phyloP scores from a whole-genome alignment of 2,113 vertebrate genomes.

The Tenrec ecaudatus region DNA sequence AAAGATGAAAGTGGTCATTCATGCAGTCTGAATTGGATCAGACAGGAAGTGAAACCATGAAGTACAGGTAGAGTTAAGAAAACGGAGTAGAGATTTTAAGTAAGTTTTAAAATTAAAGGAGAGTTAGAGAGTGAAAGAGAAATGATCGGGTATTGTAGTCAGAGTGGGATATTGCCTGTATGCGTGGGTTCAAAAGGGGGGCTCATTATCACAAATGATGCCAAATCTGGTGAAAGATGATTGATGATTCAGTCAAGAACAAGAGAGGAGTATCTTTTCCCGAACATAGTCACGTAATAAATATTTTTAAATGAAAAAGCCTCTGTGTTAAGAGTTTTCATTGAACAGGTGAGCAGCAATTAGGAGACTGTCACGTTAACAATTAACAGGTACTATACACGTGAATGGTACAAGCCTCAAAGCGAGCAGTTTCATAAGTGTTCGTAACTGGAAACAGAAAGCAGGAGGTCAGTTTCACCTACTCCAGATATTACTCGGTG shows the following conservation, averaged over 20 bases:
- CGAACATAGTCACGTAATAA: not conserved
- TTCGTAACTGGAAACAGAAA: not conserved
- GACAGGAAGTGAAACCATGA: not conserved
- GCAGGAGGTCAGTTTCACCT: not conserved
- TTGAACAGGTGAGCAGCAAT: not conserved
- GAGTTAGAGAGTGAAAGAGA: not conserved
- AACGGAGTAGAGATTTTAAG: not conserved
- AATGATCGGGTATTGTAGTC: not conserved
- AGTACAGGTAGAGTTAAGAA: not conserved
- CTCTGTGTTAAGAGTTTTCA: not conserved
- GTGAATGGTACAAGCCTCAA: not conserved
- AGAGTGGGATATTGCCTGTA: not conserved
- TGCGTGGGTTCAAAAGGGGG: not conserved
- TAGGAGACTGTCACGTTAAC: not conserved
- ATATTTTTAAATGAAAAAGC: not conserved
- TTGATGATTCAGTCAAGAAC: not conserved
- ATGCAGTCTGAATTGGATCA: not conserved
- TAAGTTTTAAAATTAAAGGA: not conserved
- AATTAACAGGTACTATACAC: not conserved
- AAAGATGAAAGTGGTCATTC: not conserved
- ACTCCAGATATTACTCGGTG: not conserved
- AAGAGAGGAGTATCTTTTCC: not conserved
- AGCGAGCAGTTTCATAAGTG: not conserved
- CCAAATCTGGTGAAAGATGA: not conserved
- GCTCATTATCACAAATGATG: constrained; percentile 13